Percentiles rank a stretch among this genome's conserved stretches.
phyloP scores from a whole-genome alignment of 2,113 vertebrate genomes.

The Cercopithecus mona region DNA sequence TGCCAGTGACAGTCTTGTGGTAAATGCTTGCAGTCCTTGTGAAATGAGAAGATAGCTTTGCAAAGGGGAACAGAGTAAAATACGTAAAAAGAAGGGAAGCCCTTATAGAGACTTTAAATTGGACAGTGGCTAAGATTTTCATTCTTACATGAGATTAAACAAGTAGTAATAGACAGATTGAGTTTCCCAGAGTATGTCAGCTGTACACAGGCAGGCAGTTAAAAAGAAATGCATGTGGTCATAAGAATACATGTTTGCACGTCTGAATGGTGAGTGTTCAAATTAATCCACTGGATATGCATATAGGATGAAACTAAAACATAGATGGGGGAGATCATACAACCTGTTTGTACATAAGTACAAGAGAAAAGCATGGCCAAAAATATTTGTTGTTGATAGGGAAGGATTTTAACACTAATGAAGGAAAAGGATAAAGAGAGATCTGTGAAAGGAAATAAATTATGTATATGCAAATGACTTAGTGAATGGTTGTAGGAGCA shows the following conservation, averaged over 20 bases:
- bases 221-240: background rate
- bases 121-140: background rate
- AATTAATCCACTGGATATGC: background rate
- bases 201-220: background rate
- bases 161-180: background rate
- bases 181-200: background rate
- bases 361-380: background rate
- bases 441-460: constrained; percentile 57
- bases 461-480: constrained; percentile 50
- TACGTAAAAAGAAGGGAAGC: background rate
- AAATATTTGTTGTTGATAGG: background rate
- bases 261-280: background rate
- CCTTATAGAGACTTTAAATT: background rate
- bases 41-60: background rate
- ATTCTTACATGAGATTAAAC: background rate
- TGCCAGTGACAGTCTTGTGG: background rate
- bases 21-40: background rate
- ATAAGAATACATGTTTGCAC: background rate
- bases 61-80: background rate
- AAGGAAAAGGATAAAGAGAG: constrained; percentile 33
- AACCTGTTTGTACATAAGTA: background rate
- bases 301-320: background rate
- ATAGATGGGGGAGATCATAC: background rate
- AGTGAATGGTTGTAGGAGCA: background rate
- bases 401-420: background rate